phyloP scores from a whole-genome alignment of 2,113 vertebrate genomes.

The Triplophysa rosa region DNA sequence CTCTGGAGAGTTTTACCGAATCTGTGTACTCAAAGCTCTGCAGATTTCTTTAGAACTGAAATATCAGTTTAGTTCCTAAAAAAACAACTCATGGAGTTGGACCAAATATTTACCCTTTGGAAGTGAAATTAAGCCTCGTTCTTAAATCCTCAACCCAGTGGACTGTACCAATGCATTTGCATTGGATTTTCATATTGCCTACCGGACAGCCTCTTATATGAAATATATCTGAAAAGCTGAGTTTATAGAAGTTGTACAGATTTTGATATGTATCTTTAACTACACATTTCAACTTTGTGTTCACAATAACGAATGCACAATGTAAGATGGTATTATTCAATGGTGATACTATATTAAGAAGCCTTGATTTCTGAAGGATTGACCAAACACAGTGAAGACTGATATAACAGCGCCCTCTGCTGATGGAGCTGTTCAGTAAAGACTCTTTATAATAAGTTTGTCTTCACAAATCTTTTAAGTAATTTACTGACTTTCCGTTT shows the following conservation, averaged over 20 bases:
- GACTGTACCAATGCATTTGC: no score
- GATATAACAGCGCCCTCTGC: conserved; percentile 6
- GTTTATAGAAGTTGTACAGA: neutral
- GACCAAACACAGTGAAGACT: neutral
- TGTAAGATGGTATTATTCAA: neutral
- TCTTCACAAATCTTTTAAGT: no score
- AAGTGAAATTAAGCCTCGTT: no score
- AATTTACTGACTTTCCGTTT: no score
- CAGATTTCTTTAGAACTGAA: no score
- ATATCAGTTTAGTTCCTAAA: no score
- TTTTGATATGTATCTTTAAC: neutral
- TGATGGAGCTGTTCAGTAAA: neutral
- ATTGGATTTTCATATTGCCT: neutral
- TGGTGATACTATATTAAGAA: neutral
- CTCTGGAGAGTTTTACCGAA: no score
- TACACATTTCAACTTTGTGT: neutral
- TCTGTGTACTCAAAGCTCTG: no score
- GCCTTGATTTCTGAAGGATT: neutral
- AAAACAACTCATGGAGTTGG: no score
- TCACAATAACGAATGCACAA: neutral
- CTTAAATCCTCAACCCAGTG: no score
- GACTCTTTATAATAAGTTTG: neutral
- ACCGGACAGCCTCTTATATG: neutral
- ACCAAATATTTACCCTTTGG: no score
- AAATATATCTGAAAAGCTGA: neutral